Evolutionary conservation across 2,888 invertebrate genomes (phyloP).

Genomic region (Augochlorella aurata): DNA sequence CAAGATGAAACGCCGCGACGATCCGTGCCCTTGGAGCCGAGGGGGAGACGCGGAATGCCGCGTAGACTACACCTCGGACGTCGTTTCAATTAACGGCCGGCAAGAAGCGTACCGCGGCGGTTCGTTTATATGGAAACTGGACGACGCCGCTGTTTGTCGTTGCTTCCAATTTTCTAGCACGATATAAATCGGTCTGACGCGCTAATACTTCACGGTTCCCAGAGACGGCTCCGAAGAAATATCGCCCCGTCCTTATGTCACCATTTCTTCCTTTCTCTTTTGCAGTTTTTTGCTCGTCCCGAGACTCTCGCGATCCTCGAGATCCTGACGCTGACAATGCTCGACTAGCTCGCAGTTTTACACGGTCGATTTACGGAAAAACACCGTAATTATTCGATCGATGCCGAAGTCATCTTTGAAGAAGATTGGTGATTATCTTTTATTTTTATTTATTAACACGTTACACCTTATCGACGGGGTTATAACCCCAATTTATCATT

Average conservation of each 20-base stretch:
- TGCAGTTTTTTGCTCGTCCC: background rate
- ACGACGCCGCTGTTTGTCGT: slow-evolving; percentile 12
- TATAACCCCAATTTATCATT: too few species aligned
- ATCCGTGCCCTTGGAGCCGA: slow-evolving; percentile 48
- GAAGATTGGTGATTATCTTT: too few species aligned
- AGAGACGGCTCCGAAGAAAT: background rate
- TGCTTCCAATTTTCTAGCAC: slow-evolving; percentile 20
- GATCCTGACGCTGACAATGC: too few species aligned
- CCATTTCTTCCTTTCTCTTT: background rate
- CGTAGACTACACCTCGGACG: slow-evolving; percentile 21
- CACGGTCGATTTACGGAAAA: too few species aligned
- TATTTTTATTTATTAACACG: too few species aligned
- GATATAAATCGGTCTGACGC: slow-evolving; percentile 29
- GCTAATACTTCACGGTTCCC: slow-evolving; percentile 20
- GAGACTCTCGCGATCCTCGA: background rate
- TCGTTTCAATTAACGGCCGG: slow-evolving; percentile 36
- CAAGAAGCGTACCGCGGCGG: slow-evolving; percentile 18
- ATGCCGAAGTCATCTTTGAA: too few species aligned
- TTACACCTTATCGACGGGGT: too few species aligned
- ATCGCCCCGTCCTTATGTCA: background rate
- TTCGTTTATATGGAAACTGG: slow-evolving; percentile 48
- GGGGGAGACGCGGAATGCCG: slow-evolving; percentile 23
- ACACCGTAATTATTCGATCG: too few species aligned
- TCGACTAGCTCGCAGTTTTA: too few species aligned
- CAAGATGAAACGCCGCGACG: slow-evolving; percentile 47